Evolutionary conservation across 2,113 vertebrate genomes (phyloP).

Genomic region (Pseudorhombus dupliciocellatus): DNA sequence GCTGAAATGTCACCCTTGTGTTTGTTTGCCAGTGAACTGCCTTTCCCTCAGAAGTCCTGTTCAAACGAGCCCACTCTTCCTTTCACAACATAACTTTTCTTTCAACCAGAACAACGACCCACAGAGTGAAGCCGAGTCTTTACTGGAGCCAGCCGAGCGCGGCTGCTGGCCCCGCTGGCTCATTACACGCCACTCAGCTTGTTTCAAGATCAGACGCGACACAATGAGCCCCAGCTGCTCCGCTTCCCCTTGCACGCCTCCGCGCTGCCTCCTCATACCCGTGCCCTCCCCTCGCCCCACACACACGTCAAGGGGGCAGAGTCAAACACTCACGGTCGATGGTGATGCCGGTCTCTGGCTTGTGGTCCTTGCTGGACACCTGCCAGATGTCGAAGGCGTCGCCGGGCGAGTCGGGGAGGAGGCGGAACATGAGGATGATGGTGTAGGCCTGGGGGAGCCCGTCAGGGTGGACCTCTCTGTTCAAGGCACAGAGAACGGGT

Average conservation of each 20-base stretch:
- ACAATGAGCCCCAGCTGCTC: slow-evolving; percentile 33
- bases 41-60: no score
- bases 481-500: not conserved
- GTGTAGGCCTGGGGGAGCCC: slow-evolving; percentile 91
- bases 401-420: slow-evolving; percentile 89
- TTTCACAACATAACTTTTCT: no score
- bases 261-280: not conserved
- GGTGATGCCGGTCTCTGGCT: slow-evolving; percentile 92
- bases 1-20: no score
- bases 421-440: slow-evolving; percentile 91
- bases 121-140: not conserved
- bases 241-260: not conserved
- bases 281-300: not conserved
- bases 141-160: slow-evolving; percentile 15
- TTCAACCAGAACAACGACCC: no score
- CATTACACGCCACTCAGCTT: slow-evolving; percentile 24
- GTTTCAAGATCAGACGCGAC: slow-evolving; percentile 17
- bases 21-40: no score
- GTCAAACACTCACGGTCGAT: slow-evolving; percentile 86
- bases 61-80: no score
- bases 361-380: slow-evolving; percentile 90
- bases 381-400: slow-evolving; percentile 98
- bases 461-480: slow-evolving; percentile 93
- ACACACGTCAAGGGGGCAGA: not conserved
- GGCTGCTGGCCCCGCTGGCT: slow-evolving; percentile 2